phyloP scores from a whole-genome alignment of 2,888 invertebrate genomes.

The Heteromurus nitidus region DNA sequence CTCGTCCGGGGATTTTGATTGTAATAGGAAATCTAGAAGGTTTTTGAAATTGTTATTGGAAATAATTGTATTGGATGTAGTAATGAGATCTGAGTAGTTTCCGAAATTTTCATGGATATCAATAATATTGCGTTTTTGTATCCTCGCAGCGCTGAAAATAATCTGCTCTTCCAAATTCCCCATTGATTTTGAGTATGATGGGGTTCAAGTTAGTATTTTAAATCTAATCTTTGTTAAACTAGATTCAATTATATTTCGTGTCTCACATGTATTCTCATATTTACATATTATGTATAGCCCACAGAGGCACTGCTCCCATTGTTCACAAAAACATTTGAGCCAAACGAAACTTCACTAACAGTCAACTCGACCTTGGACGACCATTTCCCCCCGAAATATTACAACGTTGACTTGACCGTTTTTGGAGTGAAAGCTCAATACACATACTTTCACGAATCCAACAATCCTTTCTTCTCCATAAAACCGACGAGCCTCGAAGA shows the following conservation, averaged over 20 bases:
- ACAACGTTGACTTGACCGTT: slow-evolving; percentile 11
- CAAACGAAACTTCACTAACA: background rate
- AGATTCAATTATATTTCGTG: background rate
- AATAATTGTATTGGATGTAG: background rate
- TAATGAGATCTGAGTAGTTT: background rate
- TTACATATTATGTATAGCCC: no score
- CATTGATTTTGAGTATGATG: slow-evolving; percentile 27
- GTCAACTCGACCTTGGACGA: background rate
- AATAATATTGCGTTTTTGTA: no score
- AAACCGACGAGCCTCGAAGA: background rate
- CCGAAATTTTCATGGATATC: background rate
- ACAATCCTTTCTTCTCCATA: slow-evolving; percentile 21
- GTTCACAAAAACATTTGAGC: background rate
- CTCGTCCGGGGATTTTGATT: background rate
- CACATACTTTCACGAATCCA: slow-evolving; percentile 2
- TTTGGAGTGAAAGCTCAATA: slow-evolving; percentile 17
- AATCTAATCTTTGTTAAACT: background rate
- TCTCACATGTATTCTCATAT: background rate
- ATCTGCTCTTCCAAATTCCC: slow-evolving; percentile 3
- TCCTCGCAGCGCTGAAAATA: slow-evolving; percentile 10
- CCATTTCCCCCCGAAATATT: background rate
- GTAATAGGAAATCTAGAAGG: slow-evolving; percentile 16
- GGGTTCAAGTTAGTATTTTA: background rate
- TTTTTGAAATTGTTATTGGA: background rate
- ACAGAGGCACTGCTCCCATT: slow-evolving; percentile 15